Percentiles rank a stretch among this genome's conserved stretches.
Conservation (phyloP, 2,113 vertebrate genomes). For the Urocolius indicus region DNA sequence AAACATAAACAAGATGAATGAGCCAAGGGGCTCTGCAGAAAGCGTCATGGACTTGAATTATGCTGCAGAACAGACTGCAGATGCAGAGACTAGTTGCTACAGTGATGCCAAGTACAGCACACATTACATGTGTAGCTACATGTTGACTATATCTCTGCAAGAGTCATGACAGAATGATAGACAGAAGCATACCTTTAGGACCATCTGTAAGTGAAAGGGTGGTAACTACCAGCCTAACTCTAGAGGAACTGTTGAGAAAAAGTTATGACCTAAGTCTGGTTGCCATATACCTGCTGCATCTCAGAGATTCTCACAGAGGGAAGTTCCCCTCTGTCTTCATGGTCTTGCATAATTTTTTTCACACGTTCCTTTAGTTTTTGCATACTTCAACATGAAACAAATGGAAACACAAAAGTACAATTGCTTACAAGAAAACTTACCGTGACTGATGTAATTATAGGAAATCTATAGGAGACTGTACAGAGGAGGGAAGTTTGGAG, state of each 20-base stretch:
- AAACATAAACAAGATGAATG: not conserved
- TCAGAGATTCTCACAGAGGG: not conserved
- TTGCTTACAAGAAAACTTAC: not conserved
- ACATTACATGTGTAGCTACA: not conserved
- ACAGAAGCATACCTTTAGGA: not conserved
- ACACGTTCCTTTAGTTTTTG: not conserved
- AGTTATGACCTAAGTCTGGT: not conserved
- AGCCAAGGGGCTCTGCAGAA: constrained; percentile 20
- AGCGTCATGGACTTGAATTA: not conserved
- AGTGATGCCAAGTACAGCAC: not conserved
- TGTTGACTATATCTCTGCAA: not conserved
- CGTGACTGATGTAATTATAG: not conserved
- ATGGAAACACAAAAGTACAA: not conserved
- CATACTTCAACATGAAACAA: not conserved
- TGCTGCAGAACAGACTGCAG: not conserved
- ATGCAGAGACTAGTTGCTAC: not conserved
- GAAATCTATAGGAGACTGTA: not conserved
- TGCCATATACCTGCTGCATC: not conserved
- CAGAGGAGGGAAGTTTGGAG: not conserved
- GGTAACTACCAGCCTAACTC: not conserved
- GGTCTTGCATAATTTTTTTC: not conserved
- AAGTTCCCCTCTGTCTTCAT: not conserved
- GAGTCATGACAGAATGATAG: not conserved
- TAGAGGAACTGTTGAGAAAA: not conserved
- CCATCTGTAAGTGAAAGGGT: not conserved